Evolutionary conservation across 2,113 vertebrate genomes (phyloP), one percentile per base, ranked within the genome.

Genomic region (Calypte anna): DNA sequence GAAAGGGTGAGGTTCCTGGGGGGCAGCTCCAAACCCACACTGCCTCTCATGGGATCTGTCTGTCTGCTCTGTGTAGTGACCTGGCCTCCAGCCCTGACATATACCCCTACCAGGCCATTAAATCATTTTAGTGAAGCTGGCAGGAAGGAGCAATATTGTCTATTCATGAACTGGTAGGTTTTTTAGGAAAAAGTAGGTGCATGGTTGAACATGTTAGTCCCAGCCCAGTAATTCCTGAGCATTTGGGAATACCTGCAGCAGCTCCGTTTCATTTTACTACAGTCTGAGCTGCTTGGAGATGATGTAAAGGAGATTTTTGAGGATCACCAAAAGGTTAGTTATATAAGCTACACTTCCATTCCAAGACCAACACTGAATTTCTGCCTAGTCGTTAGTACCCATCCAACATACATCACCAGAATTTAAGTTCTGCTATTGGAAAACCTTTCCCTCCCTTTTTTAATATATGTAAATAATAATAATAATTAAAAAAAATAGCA

Each of bases 81-180:
- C 61, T 66, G 40, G 10, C 22, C 57, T 72, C 53, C 67, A 57
- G 31, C 31, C 33, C 30, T 0, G 3, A 43, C 31, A 38, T 22
- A 17, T 4, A 1, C 12, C 57, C 61, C 16, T 43, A 24, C 4
- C 28, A 54, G 38, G 0, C 0, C 19, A 13, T 14, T 38, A 20
- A 57, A 55, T 61, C 10, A 16, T 64, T 36, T 31, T 57, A 30
- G 51, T 21, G 24, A 53, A 61, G 22, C 14, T n/a, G 20, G 33
- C 43, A 64, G 28, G 50, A 83, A 79, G 63, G 57, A 75, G 17
- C 40, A 53, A 38, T 76, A 73, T 6, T 8, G 44, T 9, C 51
- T 30, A 17, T 48, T 69, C 27, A 18, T 13, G 5, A 78, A 20
- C 22, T 31, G 33, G 9, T 55, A 46, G 54, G 84, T 81, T 28